A percentile compares a stretch with the other conserved stretches of the same genome.
Conservation (phyloP, 2,113 vertebrate genomes). For the Cygnus buccinator region DNA sequence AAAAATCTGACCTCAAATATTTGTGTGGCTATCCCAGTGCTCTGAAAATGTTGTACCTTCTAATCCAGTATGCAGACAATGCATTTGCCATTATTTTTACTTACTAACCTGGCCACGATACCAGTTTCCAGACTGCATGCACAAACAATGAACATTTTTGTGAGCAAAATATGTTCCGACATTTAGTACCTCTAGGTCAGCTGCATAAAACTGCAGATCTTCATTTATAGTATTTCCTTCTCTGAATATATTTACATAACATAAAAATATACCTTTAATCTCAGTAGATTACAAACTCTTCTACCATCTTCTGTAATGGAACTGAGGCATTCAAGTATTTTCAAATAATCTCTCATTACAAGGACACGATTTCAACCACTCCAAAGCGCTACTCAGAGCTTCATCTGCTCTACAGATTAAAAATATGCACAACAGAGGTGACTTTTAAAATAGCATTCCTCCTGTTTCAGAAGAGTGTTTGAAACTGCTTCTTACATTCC, state of each 20-base stretch:
- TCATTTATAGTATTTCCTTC: background rate
- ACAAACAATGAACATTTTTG: background rate
- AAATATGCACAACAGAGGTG: background rate
- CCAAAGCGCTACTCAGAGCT: background rate
- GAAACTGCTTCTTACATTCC: background rate
- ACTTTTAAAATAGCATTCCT: background rate
- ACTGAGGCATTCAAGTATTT: background rate
- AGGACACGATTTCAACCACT: background rate
- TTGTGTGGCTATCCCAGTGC: background rate
- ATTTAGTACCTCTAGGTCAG: background rate
- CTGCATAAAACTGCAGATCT: background rate
- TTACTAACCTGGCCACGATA: background rate
- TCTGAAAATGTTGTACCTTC: background rate
- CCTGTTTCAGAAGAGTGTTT: background rate
- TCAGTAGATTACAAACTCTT: background rate
- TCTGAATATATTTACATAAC: conserved; percentile 18
- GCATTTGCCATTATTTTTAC: background rate
- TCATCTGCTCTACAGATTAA: background rate
- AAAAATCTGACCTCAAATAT: background rate
- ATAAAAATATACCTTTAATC: conserved; percentile 14
- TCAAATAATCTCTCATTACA: background rate
- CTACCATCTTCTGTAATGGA: background rate
- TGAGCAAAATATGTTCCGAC: background rate
- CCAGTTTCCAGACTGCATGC: background rate
- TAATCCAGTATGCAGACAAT: background rate